Evolutionary conservation across 2,797 vertebrate genomes (phyloP), one percentile per base, ranked within the genome.

Genomic region (Adrianichthys oophorus): DNA sequence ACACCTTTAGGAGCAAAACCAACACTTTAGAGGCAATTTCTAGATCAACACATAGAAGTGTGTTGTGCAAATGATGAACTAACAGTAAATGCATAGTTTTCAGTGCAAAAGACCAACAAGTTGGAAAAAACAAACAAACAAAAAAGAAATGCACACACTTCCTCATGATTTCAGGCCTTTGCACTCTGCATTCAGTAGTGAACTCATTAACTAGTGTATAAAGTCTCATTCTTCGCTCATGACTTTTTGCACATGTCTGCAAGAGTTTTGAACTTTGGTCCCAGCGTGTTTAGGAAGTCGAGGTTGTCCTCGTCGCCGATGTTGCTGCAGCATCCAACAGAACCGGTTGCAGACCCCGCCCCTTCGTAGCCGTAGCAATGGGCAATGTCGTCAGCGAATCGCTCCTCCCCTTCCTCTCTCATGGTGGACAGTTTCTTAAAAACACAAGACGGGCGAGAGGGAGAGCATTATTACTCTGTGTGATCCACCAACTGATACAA

Each of bases 201-300:
- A 74, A 72, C 75, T 40, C 7, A 49, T 42, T 10, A 13, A 26
- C 24, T 44, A 5, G 19, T 4, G 7, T 23, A 45, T 7, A 10
- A 13, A 37, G 32, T 37, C 12, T 13, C 29, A 66, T 56, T 21
- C 41, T 68, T 58, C 71, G 65, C 80, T 90, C 74, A 90, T 62
- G 91, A 91, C 74, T 93, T 95, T 52, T 68, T 59, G 65, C 92
- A 95, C 1, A 92, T 87, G 32, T 92, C 92, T 78, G 93, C 94
- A 55, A 97, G 91, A 49, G 88, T 92, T 91, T 90, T 95, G 90
- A 97, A 98, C 90, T 96, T 97, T 29, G 96, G 94, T 63, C 95
- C 95, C 44, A 97, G 90, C 4, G 93, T 85, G 89, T 96, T 92
- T 58, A 97, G 83, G 90, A 97, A 96, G 73, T 95, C 93, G 16